Evolutionary conservation across 2,888 invertebrate genomes (phyloP).

Genomic region (Mythimna loreyi): DNA sequence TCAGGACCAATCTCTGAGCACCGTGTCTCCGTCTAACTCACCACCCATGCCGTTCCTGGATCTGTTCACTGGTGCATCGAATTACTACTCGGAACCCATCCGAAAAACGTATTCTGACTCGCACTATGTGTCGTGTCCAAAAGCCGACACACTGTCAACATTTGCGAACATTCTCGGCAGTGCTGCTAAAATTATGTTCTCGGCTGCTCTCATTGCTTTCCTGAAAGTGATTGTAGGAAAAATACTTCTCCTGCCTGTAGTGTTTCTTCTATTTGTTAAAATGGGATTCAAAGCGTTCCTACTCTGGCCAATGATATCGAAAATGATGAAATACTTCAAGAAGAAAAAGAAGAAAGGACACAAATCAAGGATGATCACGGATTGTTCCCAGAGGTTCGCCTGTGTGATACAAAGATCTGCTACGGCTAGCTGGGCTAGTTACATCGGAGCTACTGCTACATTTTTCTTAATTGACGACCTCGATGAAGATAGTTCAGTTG

Average conservation of each 20-base stretch:
- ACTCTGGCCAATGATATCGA: conserved; percentile 87
- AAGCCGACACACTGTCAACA: conserved; percentile 81
- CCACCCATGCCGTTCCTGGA: conserved; percentile 81
- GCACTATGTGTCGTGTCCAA: conserved; percentile 80
- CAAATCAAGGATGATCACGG: conserved; percentile 81
- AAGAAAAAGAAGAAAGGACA: conserved; percentile 84
- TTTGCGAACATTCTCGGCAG: conserved; percentile 85
- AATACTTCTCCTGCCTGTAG: conserved; percentile 82
- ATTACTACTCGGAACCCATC: conserved; percentile 80
- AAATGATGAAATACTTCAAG: conserved; percentile 85
- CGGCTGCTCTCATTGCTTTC: conserved; percentile 82
- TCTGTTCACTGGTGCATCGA: conserved; percentile 83
- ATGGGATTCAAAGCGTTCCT: conserved; percentile 84
- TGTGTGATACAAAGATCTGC: conserved; percentile 83
- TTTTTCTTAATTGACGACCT: conserved; percentile 85
- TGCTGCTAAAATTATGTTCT: conserved; percentile 87
- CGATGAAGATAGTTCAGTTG: conserved; percentile 81
- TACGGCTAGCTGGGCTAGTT: conserved; percentile 78
- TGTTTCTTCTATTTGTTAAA: conserved; percentile 82
- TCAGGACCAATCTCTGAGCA: conserved; percentile 82
- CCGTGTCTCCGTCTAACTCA: conserved; percentile 72
- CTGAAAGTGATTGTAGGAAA: conserved; percentile 85
- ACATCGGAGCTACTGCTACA: conserved; percentile 84
- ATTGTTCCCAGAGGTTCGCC: conserved; percentile 84
- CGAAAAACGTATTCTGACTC: conserved; percentile 82